Base-by-base conservation (phyloP, 2,797 vertebrate species). In the Scyliorhinus canicula region DNA sequence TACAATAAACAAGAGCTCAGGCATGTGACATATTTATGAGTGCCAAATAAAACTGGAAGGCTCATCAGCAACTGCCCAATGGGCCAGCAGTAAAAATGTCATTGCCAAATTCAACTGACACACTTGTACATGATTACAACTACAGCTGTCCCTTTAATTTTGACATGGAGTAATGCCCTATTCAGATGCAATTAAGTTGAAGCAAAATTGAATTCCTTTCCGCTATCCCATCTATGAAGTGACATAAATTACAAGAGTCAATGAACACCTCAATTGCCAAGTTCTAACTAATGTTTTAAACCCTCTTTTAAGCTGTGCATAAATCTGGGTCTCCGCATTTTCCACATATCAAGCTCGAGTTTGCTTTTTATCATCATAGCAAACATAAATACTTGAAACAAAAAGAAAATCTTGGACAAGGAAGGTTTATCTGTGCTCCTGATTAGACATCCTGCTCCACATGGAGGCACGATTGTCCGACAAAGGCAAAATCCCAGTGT, bases 41-140 rank as follows among this genome's bases (percentile, higher is more conserved):
- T 91, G 16, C 57, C 57, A 63, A 24, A 57, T 91, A 63, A 91
- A 63, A 63, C 40, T 91, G 60, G 57, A 21, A 63, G 57, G 57
- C 57, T 91, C 55, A 63, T 60, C n/a, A 91, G 88, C 88, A 91
- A 55, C 88, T 91, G 88, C 11, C 88, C 88, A 91, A 91, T 91
- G 88, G 88, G 55, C 19, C 55, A 91, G 60, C 88, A 91, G 88
- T 91, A 60, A 91, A 40, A 19, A 63, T 9, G 8, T 91, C 55
- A 28, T 40, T 91, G 57, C 57, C 57, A 91, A 91, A 63, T 40
- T 91, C 88, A n/a, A 91, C 57, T 63, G 7, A 63, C 35, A 63
- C 60, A 24, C 88, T 60, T 7, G 88, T 40, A 91, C 60, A 63
- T 91, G 88, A 91, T 91, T 63, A 91, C 19, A 91, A 44, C 55